phyloP scores from a whole-genome alignment of 2,888 invertebrate species.

The Adineta ricciae region DNA sequence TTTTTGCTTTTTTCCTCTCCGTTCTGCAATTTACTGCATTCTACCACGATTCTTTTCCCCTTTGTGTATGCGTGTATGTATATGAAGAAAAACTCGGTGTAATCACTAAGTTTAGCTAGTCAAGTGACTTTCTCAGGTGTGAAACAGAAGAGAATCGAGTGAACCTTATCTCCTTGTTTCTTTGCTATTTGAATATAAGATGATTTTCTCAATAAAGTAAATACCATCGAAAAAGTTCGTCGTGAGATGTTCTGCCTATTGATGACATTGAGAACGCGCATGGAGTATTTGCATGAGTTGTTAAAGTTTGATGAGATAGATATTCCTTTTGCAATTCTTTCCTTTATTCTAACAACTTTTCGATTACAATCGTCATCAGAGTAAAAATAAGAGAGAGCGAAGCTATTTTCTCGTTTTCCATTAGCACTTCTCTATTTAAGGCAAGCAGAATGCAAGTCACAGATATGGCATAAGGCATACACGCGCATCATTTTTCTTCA shows the following conservation, averaged over 20 bases:
- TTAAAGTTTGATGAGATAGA: neutral
- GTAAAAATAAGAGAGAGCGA: neutral
- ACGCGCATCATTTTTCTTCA: neutral
- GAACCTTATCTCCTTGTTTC: neutral
- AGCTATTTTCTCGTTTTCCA: neutral
- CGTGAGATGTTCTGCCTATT: neutral
- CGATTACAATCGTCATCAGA: neutral
- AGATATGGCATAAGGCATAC: neutral
- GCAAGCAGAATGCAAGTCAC: neutral
- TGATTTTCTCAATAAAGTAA: too few species aligned
- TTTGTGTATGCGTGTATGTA: neutral
- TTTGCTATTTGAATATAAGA: too few species aligned
- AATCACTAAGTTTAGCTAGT: neutral
- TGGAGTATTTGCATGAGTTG: neutral
- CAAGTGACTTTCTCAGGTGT: neutral
- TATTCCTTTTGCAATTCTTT: neutral
- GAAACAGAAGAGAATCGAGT: neutral
- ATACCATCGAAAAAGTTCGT: too few species aligned
- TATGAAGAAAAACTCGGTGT: neutral
- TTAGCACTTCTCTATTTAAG: neutral
- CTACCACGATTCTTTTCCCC: neutral
- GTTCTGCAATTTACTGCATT: neutral
- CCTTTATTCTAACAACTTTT: neutral
- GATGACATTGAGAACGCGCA: neutral
- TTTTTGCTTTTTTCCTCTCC: neutral